phyloP scores from a whole-genome alignment of 2,113 vertebrate genomes.

The Anthoscopus minutus region DNA sequence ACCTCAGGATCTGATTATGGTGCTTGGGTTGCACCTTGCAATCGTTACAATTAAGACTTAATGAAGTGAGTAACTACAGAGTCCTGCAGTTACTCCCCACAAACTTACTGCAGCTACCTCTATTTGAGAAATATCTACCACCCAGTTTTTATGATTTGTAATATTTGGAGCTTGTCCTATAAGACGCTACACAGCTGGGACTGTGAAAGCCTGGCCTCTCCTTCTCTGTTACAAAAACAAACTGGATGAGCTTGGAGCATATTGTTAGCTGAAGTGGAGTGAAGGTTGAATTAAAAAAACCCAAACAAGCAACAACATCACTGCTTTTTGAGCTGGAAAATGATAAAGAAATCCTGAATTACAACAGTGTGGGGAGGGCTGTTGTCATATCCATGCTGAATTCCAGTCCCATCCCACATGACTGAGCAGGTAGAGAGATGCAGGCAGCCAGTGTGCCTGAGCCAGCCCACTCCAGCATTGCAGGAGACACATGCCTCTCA shows the following conservation, averaged over 20 bases:
- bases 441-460: not conserved
- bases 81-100: slow-evolving; percentile 1
- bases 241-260: not conserved
- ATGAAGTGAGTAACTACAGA: slow-evolving; percentile 44
- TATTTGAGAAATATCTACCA: not conserved
- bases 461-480: not conserved
- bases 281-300: not conserved
- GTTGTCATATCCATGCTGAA: not conserved
- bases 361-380: not conserved
- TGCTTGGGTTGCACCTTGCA: slow-evolving; percentile 35
- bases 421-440: not conserved
- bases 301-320: not conserved
- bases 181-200: not conserved
- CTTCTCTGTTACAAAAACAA: not conserved
- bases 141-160: not conserved
- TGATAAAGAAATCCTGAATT: not conserved
- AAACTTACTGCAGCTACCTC: not conserved
- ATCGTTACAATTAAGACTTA: slow-evolving; percentile 41
- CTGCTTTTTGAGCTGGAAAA: not conserved
- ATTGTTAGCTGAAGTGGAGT: not conserved
- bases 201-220: not conserved
- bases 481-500: not conserved
- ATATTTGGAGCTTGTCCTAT: not conserved
- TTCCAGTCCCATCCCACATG: not conserved
- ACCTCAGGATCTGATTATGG: slow-evolving; percentile 38